These are phyloP conservation scores for Phenacoccus solenopsis DNA, from an alignment of 1,140 invertebrate species.

Conservation along the genomic window DNA sequence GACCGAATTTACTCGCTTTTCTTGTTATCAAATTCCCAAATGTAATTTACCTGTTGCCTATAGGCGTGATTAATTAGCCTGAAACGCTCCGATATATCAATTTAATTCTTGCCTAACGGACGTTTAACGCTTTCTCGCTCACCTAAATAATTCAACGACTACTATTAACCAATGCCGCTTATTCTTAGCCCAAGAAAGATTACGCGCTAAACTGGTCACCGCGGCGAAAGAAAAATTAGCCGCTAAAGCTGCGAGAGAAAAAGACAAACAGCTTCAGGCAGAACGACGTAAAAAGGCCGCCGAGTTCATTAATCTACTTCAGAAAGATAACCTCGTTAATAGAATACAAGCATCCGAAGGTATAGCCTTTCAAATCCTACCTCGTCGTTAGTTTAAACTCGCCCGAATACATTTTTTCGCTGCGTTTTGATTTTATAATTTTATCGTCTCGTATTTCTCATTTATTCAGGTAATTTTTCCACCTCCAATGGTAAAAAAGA, in stretches of 20 bases:
- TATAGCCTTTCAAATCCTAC: not conserved
- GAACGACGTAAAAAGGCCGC: constrained; percentile 22
- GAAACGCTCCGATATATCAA: not conserved
- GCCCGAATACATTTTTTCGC: not conserved
- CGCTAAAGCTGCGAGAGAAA: constrained; percentile 20
- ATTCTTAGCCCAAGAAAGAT: constrained; percentile 21
- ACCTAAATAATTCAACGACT: not conserved
- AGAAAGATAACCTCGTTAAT: constrained; percentile 12
- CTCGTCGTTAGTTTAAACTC: too few relatives aligned
- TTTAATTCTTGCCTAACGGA: not conserved
- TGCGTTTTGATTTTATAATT: not conserved
- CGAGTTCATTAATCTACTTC: constrained; percentile 18
- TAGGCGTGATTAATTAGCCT: not conserved
- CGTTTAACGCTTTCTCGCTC: not conserved
- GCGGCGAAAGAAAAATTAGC: constrained; percentile 23
- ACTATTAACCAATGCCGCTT: not conserved
- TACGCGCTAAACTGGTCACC: constrained; percentile 21
- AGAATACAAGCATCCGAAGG: not conserved
- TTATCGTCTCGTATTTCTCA: not conserved
- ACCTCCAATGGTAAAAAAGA: not conserved
- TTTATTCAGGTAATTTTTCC: not conserved
- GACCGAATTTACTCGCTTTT: not conserved
- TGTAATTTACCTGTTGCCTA: not conserved
- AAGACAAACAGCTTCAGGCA: constrained; percentile 22
- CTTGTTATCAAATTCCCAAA: not conserved